These are phyloP conservation scores for Willisornis vidua DNA, from an alignment of 2,113 vertebrate species.

Conservation along the genomic window DNA sequence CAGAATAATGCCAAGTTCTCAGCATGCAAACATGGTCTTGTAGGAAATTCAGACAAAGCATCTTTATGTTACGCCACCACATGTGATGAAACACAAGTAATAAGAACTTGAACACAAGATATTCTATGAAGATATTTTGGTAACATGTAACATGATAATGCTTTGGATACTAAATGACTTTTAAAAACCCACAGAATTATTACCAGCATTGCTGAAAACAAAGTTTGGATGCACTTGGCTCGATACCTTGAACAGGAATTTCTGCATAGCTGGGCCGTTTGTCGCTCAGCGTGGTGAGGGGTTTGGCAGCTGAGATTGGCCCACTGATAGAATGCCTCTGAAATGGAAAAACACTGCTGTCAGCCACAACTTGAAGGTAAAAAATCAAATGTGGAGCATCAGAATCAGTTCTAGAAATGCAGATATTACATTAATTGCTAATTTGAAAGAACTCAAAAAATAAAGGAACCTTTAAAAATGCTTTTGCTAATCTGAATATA, in stretches of 20 bases:
- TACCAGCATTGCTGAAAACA: not conserved
- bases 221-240: not conserved
- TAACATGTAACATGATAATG: not conserved
- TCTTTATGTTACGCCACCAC: not conserved
- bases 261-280: conserved; percentile 94
- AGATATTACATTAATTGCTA: not conserved
- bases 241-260: conserved; percentile 87
- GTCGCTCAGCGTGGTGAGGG: conserved; percentile 85
- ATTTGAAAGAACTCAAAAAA: not conserved
- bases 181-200: not conserved
- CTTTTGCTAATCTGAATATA: not conserved
- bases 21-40: not conserved
- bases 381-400: not conserved
- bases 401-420: not conserved
- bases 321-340: conserved; percentile 93
- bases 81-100: not conserved
- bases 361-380: not conserved
- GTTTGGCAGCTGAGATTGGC: conserved; percentile 86
- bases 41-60: not conserved
- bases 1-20: not conserved
- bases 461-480: not conserved
- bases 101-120: not conserved
- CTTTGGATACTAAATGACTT: not conserved
- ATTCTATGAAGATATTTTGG: not conserved
- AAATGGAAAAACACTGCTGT: conserved; percentile 54